Conservation (phyloP, 2,113 vertebrate species). For the Corythornis cristatus region DNA sequence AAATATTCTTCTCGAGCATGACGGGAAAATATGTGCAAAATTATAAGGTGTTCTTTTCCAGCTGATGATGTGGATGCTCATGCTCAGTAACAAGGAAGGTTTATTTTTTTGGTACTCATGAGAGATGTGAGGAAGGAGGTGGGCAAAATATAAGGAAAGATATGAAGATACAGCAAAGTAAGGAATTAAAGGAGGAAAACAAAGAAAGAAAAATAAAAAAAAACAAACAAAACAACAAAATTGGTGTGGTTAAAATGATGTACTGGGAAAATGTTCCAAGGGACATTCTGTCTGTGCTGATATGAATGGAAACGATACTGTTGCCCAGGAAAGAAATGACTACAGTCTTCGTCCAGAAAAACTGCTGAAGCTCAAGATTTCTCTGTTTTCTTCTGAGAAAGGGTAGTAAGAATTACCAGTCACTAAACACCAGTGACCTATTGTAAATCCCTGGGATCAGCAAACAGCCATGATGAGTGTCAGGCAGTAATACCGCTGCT, state of each 20-base stretch:
- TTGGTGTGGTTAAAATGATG: neutral
- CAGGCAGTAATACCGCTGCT: conserved; percentile 7
- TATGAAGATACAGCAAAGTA: neutral
- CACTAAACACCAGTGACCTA: conserved; percentile 14
- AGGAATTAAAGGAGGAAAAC: neutral
- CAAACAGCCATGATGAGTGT: neutral
- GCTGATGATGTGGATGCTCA: neutral
- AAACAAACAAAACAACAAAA: neutral
- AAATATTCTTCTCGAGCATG: neutral
- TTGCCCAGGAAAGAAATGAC: neutral
- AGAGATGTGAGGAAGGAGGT: neutral
- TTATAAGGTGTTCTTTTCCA: neutral
- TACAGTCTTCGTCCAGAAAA: neutral
- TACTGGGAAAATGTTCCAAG: conserved; percentile 4
- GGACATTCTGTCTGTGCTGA: neutral
- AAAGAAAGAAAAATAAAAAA: neutral
- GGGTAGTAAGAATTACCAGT: neutral
- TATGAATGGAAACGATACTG: neutral
- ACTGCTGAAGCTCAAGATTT: neutral
- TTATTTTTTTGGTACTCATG: neutral
- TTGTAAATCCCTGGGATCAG: conserved; percentile 34
- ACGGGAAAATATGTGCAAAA: neutral
- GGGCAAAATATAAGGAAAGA: neutral
- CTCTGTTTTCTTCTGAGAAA: neutral
- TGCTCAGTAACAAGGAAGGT: neutral